Conservation (phyloP, 1,140 invertebrate genomes). For the Pollicipes pollicipes region DNA sequence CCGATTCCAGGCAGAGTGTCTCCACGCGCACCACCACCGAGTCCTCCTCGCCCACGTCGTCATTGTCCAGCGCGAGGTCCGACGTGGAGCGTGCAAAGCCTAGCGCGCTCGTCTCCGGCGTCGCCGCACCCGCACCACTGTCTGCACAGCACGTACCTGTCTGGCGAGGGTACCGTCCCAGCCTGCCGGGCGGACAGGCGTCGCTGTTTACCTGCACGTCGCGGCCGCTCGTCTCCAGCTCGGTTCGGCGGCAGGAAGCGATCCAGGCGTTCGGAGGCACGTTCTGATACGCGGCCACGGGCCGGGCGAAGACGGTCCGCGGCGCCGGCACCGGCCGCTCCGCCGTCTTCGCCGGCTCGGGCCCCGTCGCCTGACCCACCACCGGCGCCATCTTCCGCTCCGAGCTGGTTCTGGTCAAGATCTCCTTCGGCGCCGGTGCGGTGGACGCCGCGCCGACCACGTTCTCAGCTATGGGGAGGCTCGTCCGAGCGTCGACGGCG, state of each 20-base stretch:
- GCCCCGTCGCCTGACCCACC: background rate
- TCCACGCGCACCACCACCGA: background rate
- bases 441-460: background rate
- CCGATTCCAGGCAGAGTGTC: background rate
- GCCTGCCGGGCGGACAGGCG: too few species aligned
- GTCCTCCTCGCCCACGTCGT: background rate
- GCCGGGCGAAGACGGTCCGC: too few species aligned
- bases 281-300: background rate
- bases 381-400: too few species aligned
- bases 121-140: background rate
- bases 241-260: too few species aligned
- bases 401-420: too few species aligned
- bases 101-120: too few species aligned
- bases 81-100: background rate
- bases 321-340: background rate
- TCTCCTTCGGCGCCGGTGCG: too few species aligned
- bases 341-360: background rate
- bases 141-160: background rate
- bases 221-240: background rate
- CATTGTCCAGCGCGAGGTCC: background rate
- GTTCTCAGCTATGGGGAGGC: too few species aligned
- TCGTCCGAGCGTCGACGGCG: too few species aligned
- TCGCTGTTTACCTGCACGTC: background rate
- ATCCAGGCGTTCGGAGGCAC: background rate
- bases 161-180: too few species aligned